Percentiles rank a stretch among this genome's conserved stretches.
Conservation (phyloP, 2,797 vertebrate genomes). For the Apodemus agrarius region DNA sequence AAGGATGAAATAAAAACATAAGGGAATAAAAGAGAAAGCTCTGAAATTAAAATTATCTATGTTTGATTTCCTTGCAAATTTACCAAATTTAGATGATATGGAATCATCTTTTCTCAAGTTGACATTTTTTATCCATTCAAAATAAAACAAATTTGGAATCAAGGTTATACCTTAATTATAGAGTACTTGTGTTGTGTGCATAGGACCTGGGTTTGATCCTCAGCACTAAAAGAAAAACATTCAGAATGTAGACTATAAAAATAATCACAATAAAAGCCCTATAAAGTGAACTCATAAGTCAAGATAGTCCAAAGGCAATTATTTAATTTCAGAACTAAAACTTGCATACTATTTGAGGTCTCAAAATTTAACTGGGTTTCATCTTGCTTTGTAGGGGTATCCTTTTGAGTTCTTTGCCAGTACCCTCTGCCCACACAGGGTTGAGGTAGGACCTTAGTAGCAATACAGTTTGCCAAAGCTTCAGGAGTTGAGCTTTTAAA, state of each 20-base stretch:
- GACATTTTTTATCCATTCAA: neutral
- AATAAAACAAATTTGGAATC: neutral
- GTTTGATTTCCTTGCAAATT: neutral
- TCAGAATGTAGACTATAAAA: neutral
- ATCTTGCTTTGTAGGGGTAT: neutral
- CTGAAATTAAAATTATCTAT: neutral
- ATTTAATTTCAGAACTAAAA: constrained; percentile 8
- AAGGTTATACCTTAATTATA: neutral
- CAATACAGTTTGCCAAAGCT: neutral
- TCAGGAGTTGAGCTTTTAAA: neutral
- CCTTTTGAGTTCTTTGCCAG: neutral
- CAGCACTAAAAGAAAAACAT: neutral
- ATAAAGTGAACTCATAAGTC: neutral
- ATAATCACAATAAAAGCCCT: neutral
- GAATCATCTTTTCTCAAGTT: neutral
- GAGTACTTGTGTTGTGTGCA: neutral
- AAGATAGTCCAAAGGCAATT: neutral
- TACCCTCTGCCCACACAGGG: neutral
- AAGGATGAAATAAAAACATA: neutral
- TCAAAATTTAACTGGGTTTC: neutral
- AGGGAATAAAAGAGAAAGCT: neutral
- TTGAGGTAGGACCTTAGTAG: neutral
- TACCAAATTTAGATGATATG: neutral
- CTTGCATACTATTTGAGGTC: neutral
- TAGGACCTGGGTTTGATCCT: neutral